These are phyloP conservation scores for Rhagologus leucostigma DNA, from an alignment of 2,113 vertebrate genomes.

Conservation along the genomic window DNA sequence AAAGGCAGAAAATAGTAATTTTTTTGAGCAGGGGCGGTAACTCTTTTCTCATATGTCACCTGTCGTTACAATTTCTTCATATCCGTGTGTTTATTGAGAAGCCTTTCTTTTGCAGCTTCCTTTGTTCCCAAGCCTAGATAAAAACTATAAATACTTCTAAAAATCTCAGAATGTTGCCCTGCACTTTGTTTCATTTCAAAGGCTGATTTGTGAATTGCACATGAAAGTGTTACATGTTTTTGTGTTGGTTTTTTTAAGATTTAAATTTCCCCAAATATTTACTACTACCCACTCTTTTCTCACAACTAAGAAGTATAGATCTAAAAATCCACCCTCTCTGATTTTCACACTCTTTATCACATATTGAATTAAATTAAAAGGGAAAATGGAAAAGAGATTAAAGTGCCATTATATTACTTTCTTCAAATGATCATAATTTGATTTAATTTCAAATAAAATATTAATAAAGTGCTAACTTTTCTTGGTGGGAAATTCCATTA, in stretches of 20 bases:
- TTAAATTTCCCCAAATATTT: neutral
- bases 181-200: neutral
- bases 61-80: neutral
- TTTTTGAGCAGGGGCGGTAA: neutral
- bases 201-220: neutral
- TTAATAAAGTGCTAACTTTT: neutral
- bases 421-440: neutral
- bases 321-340: neutral
- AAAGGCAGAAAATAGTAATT: neutral
- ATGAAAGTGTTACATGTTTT: neutral
- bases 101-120: neutral
- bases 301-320: neutral
- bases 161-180: neutral
- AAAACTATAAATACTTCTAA: neutral
- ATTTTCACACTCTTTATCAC: neutral
- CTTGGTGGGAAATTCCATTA: neutral
- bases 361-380: neutral
- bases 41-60: neutral
- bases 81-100: neutral
- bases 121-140: neutral
- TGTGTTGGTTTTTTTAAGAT: neutral
- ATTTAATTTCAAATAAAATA: conserved; percentile 8
- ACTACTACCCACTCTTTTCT: neutral
- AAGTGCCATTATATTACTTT: neutral
- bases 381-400: neutral